Conservation (phyloP, 2,113 vertebrate genomes). For the Nycticryphes semicollaris region DNA sequence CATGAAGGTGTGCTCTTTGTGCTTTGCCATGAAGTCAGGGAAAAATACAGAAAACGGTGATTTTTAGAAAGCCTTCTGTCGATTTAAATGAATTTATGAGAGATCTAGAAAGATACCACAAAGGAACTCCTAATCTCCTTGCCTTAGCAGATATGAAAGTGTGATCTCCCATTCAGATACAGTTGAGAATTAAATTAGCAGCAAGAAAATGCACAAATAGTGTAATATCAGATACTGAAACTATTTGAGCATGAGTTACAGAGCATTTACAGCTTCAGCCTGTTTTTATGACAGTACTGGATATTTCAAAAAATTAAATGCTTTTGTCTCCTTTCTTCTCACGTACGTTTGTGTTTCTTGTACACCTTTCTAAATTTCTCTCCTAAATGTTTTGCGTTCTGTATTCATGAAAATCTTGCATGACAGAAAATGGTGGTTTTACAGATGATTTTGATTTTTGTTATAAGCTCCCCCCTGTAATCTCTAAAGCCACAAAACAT, state of each 20-base stretch:
- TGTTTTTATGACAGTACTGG: neutral
- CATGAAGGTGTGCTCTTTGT: neutral
- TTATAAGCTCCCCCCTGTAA: neutral
- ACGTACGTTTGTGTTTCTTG: neutral
- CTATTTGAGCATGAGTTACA: neutral
- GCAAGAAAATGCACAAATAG: neutral
- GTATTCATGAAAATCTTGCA: neutral
- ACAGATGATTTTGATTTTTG: slow-evolving; percentile 14
- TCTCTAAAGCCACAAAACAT: neutral
- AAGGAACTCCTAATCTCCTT: neutral
- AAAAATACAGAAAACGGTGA: neutral
- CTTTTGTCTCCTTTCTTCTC: neutral
- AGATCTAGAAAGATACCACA: neutral
- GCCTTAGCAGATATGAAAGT: neutral
- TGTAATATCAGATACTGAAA: neutral
- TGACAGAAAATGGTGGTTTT: neutral
- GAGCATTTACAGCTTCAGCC: neutral
- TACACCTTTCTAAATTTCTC: neutral
- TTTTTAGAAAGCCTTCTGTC: neutral
- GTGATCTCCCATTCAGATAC: neutral
- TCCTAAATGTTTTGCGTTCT: slow-evolving; percentile 2
- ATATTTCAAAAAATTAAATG: neutral
- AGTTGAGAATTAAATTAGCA: neutral
- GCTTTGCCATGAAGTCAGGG: neutral
- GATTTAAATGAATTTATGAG: neutral